Evolutionary conservation across 2,888 invertebrate genomes (phyloP).

Genomic region (Conus canariensis): DNA sequence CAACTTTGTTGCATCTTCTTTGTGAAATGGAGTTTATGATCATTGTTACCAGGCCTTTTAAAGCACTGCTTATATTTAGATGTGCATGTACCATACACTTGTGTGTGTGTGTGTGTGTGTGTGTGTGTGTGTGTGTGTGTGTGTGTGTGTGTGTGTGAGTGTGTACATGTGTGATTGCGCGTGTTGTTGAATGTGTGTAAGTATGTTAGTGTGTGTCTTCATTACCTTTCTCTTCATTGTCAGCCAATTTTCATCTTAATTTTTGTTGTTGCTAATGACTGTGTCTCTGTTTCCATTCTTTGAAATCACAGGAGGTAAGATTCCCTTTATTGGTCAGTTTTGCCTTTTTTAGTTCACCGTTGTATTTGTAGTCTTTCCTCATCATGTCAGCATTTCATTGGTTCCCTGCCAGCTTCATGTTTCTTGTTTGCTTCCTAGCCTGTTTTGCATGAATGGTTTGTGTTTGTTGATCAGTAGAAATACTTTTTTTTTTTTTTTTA

Average conservation of each 20-base stretch:
- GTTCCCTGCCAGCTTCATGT: neutral
- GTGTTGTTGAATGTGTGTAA: neutral
- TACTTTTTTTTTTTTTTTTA: neutral
- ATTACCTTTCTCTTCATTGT: neutral
- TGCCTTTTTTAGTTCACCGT: neutral
- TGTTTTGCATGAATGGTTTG: neutral
- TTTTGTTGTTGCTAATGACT: neutral
- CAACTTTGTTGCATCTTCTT: neutral
- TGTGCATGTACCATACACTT: neutral
- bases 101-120: neutral
- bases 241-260: neutral
- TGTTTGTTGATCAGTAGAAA: neutral
- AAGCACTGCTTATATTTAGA: neutral
- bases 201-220: neutral
- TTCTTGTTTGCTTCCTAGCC: neutral
- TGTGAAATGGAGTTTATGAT: neutral
- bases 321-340: neutral
- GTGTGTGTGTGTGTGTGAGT: neutral
- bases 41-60: no score
- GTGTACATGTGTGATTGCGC: neutral
- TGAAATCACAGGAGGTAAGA: slow-evolving; percentile 31
- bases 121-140: neutral
- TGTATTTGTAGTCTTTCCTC: neutral
- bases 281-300: neutral
- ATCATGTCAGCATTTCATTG: neutral